A percentile compares a stretch with the other conserved stretches of the same genome.
Evolutionary conservation across 30 jellyfish, hydroid and myxozoan genomes (phyloP).

Genomic region (Cassiopea andromeda): DNA sequence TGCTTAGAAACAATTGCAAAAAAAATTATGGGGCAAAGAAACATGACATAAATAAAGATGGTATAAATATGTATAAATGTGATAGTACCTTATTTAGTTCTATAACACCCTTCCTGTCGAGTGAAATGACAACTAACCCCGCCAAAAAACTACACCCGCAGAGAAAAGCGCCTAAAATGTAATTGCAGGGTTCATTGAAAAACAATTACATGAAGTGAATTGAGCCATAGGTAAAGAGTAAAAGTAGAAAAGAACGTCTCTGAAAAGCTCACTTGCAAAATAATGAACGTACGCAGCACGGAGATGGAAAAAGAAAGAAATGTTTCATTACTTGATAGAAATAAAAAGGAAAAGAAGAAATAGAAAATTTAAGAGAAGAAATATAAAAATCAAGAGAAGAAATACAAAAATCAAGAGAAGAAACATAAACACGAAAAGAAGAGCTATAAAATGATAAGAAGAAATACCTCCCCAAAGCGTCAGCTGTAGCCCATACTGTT

Average conservation of each 20-base stretch:
- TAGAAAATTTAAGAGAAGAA: too few species aligned
- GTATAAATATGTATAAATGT: not conserved
- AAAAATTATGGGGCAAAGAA: too few species aligned
- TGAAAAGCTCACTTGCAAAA: too few species aligned
- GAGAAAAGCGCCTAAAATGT: slow-evolving; percentile 70
- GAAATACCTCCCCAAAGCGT: slow-evolving; percentile 92
- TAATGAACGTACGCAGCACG: too few species aligned
- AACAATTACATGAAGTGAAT: not conserved
- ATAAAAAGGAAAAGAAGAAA: too few species aligned
- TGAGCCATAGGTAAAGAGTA: not conserved
- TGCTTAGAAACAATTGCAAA: too few species aligned
- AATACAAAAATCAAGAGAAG: too few species aligned
- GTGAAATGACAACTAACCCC: slow-evolving; percentile 56
- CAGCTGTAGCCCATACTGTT: slow-evolving; percentile 70
- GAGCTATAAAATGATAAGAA: not conserved
- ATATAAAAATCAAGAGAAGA: too few species aligned
- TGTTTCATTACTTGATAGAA: too few species aligned
- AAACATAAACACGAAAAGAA: not conserved
- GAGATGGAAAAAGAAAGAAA: too few species aligned
- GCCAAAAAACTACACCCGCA: slow-evolving; percentile 82
- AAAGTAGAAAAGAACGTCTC: too few species aligned
- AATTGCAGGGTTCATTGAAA: not conserved
- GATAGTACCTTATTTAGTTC: slow-evolving; percentile 67
- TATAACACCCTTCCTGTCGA: slow-evolving; percentile 78
- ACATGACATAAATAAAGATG: not conserved